These are phyloP conservation scores for Phrynocephalus versicolor DNA, from an alignment of 2,113 vertebrate genomes.

Conservation along the genomic window DNA sequence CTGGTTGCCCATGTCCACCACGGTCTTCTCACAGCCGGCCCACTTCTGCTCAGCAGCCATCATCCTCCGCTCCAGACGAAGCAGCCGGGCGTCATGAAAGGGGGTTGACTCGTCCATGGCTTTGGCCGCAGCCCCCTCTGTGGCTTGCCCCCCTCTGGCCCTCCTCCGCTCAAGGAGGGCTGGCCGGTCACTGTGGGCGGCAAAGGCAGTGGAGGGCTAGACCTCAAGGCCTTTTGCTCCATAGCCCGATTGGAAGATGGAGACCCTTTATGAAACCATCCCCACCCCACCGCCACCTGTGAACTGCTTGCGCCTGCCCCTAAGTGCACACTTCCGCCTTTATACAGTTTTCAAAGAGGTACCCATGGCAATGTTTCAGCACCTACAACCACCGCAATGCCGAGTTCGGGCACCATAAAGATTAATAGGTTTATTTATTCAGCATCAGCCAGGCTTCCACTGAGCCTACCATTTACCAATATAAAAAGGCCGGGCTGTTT, in stretches of 20 bases:
- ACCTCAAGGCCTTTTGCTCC: not conserved
- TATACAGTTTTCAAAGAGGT: no score
- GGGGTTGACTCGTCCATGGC: slow-evolving; percentile 53
- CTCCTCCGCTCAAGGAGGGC: not conserved
- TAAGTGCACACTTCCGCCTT: no score
- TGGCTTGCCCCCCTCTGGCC: not conserved
- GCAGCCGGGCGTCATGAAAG: slow-evolving; percentile 48
- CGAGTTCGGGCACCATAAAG: no score
- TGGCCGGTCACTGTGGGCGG: not conserved
- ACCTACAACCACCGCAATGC: no score
- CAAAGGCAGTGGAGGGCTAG: not conserved
- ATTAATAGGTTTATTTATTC: no score
- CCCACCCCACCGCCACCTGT: no score
- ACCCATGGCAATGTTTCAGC: no score
- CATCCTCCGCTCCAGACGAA: slow-evolving; percentile 38
- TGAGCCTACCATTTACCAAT: no score
- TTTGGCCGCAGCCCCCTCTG: slow-evolving; percentile 42
- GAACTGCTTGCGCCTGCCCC: no score
- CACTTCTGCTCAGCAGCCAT: slow-evolving; percentile 45
- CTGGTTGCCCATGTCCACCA: slow-evolving; percentile 39
- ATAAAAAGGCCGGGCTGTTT: no score
- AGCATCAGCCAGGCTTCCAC: no score
- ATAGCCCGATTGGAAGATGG: not conserved
- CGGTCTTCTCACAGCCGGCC: slow-evolving; percentile 42
- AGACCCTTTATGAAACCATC: not conserved